Evolutionary conservation across 2,888 invertebrate species (phyloP), one percentile per base, ranked within the genome.

Genomic region (Rhabditoides inermis): DNA sequence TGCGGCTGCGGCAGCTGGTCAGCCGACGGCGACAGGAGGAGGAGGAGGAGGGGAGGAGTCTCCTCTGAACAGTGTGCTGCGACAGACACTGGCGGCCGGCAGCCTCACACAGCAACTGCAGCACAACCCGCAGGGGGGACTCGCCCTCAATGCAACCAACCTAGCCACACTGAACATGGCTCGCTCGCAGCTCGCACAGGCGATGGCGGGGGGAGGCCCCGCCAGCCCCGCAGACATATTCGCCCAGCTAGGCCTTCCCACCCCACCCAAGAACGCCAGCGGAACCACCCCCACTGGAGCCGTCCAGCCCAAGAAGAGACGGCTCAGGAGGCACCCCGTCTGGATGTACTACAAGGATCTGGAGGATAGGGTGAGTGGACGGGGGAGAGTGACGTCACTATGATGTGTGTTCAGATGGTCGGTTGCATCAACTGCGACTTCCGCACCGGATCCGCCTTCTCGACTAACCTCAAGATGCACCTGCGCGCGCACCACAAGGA

Each of bases 291-390:
- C 61, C 37, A 58, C 60, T 48, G 67, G 63, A 28, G 57, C 63
- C 18, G 65, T 63, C 1, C 67, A 67, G 40, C 67, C 67, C 37
- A 70, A 69, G 47, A 49, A 70, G 27, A 56, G 68, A 26, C 49
- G 69, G 18, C 58, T 69, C n/a, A 51, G 70, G 2, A 58, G 70
- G 15, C 72, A 72, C 58, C 72, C 72, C 5, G 72, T 72, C 6
- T 72, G 72, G 72, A 64, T 66, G 53, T 72, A 63, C 53, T 72
- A 70, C 60, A 57, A 60, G 35, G 70, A 70, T 59, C 53, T 70
- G 22, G 70, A 70, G 46, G 72, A 72, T 50, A 59, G 69, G 55
- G 68, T 69, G 45, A 51, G 61, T 45, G 32, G 10, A 30, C 10
- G 27, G 18, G 40, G 7, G n/a, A 10, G n/a, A 15, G 10, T 18